Evolutionary conservation across 2,113 vertebrate species (phyloP).

Genomic region (Cryptotis parvus): DNA sequence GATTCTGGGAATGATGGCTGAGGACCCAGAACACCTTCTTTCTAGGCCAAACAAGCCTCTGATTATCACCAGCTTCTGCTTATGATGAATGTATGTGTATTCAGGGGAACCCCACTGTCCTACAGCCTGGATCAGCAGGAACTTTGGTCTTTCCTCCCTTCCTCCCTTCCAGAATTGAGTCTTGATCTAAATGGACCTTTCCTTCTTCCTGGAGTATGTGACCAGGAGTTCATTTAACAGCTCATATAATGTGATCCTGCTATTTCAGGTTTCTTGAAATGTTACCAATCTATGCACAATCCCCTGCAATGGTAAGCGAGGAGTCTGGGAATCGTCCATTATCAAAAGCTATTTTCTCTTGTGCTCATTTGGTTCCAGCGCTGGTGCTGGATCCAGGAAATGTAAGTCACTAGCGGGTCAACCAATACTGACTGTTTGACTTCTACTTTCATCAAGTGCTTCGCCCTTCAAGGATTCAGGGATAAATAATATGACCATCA

Average conservation of each 20-base stretch:
- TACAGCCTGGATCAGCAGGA: not conserved
- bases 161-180: not conserved
- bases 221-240: not conserved
- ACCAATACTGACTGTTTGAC: not conserved
- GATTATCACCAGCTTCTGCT: no score
- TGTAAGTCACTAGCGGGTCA: not conserved
- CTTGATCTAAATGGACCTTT: not conserved
- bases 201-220: not conserved
- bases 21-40: not conserved
- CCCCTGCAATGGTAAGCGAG: not conserved
- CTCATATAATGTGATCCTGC: not conserved
- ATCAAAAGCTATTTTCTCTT: no score
- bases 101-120: rapidly evolving
- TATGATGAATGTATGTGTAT: not conserved
- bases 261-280: slow-evolving; percentile 34
- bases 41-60: not conserved
- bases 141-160: not conserved
- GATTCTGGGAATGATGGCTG: not conserved
- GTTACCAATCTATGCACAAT: not conserved
- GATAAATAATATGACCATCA: slow-evolving; percentile 47
- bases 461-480: slow-evolving; percentile 54
- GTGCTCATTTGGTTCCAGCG: rapidly evolving
- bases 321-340: not conserved
- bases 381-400: not conserved
- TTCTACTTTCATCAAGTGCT: not conserved